Conservation (phyloP, 2,113 vertebrate genomes). For the Gymnarchus niloticus region DNA sequence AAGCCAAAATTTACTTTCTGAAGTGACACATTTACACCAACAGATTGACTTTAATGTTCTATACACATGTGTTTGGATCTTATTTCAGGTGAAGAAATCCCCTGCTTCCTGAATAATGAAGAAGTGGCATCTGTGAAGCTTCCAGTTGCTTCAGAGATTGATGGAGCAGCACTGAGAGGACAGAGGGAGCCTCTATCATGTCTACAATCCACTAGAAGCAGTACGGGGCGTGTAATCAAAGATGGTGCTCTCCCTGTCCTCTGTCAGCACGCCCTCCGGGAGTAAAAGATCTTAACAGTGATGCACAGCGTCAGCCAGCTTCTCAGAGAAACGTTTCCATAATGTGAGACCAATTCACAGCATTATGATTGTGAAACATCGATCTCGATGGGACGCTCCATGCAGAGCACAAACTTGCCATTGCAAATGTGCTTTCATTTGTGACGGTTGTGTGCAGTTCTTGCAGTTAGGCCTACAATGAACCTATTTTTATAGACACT, state of each 20-base stretch:
- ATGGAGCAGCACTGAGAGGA: conserved; percentile 13
- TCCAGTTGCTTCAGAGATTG: conserved; percentile 12
- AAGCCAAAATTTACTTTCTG: conserved; percentile 24
- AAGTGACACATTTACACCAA: conserved; percentile 31
- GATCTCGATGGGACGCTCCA: neutral
- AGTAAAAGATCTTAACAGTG: neutral
- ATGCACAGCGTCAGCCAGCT: neutral
- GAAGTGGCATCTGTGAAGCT: conserved; percentile 26
- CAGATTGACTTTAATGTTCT: conserved; percentile 29
- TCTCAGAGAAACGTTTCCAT: neutral
- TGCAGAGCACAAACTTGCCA: neutral
- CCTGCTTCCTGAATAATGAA: conserved; percentile 31
- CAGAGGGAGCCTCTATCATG: neutral
- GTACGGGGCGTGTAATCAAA: neutral
- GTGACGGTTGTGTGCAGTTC: neutral
- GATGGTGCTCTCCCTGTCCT: neutral
- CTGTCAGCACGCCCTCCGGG: neutral
- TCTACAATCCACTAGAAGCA: conserved; percentile 3
- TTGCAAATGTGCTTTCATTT: neutral
- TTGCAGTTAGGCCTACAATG: neutral
- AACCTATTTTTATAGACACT: neutral
- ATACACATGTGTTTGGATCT: conserved; percentile 24
- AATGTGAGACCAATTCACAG: neutral
- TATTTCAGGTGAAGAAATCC: conserved; percentile 30
- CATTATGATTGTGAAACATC: neutral